A percentile compares a stretch with the other conserved stretches of the same genome.
These are phyloP conservation scores for Hetaerina titia DNA, from an alignment of 2,888 invertebrate genomes.

Conservation along the genomic window DNA sequence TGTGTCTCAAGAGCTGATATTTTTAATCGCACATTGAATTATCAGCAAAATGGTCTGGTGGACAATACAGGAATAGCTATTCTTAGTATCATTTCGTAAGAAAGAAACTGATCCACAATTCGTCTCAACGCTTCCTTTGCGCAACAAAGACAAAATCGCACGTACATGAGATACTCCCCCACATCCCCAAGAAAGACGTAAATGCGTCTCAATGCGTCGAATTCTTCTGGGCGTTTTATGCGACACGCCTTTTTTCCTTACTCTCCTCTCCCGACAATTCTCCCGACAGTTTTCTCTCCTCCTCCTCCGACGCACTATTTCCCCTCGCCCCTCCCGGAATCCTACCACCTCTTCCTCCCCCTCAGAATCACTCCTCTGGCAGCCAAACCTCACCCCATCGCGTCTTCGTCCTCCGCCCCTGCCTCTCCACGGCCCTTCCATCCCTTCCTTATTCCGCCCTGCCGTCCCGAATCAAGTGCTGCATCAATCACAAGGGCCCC, in stretches of 20 bases:
- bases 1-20: too few relatives aligned
- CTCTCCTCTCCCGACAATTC: not conserved
- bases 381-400: not conserved
- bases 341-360: not conserved
- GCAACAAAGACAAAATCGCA: not conserved
- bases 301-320: not conserved
- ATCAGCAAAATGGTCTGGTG: too few relatives aligned
- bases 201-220: not conserved
- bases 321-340: not conserved
- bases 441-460: conserved; percentile 26
- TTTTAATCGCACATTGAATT: too few relatives aligned
- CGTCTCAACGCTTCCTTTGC: too few relatives aligned
- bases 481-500: conserved; percentile 41
- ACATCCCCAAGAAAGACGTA: not conserved
- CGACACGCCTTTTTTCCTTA: not conserved
- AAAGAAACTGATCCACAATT: too few relatives aligned
- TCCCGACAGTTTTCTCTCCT: not conserved
- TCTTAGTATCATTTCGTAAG: too few relatives aligned
- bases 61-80: too few relatives aligned
- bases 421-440: not conserved
- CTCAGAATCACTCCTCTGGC: not conserved
- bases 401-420: not conserved
- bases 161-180: not conserved
- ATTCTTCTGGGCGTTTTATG: not conserved
- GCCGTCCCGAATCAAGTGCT: conserved; percentile 59